These are phyloP conservation scores for Pristiophorus japonicus DNA, from an alignment of 2,113 vertebrate genomes.

Conservation along the genomic window DNA sequence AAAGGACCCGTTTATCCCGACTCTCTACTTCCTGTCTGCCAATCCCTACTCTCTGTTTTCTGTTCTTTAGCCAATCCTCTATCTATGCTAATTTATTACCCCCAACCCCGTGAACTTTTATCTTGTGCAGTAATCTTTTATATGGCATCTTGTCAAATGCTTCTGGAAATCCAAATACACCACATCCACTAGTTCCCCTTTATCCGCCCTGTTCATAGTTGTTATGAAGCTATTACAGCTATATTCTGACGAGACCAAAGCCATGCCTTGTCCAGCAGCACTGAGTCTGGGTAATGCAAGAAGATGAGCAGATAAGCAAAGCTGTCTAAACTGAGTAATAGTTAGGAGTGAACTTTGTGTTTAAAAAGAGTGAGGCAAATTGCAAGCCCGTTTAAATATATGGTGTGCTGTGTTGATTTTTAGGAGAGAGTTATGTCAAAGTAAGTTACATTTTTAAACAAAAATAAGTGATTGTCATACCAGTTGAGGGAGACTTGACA, in stretches of 20 bases:
- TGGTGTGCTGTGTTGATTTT: neutral
- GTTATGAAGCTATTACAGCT: neutral
- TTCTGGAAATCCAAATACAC: no score
- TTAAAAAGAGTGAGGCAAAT: neutral
- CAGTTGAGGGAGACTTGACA: neutral
- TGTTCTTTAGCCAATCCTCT: no score
- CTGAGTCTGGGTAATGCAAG: neutral
- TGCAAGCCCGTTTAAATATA: neutral
- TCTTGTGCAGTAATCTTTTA: no score
- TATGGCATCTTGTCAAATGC: no score
- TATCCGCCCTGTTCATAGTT: no score
- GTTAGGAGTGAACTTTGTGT: neutral
- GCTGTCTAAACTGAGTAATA: neutral
- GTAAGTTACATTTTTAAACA: neutral
- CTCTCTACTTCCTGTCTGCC: no score
- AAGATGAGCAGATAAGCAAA: neutral
- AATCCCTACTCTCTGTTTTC: no score
- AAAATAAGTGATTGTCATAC: neutral
- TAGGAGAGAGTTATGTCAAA: neutral
- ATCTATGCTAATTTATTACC: no score
- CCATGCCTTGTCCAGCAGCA: neutral
- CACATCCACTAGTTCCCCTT: no score
- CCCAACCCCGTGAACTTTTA: no score
- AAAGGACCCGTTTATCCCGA: no score
- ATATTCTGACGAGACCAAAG: neutral